A percentile compares a stretch with the other conserved stretches of the same genome.
Evolutionary conservation across 1,140 invertebrate genomes (phyloP).

Genomic region (Coenobita brevimanus): DNA sequence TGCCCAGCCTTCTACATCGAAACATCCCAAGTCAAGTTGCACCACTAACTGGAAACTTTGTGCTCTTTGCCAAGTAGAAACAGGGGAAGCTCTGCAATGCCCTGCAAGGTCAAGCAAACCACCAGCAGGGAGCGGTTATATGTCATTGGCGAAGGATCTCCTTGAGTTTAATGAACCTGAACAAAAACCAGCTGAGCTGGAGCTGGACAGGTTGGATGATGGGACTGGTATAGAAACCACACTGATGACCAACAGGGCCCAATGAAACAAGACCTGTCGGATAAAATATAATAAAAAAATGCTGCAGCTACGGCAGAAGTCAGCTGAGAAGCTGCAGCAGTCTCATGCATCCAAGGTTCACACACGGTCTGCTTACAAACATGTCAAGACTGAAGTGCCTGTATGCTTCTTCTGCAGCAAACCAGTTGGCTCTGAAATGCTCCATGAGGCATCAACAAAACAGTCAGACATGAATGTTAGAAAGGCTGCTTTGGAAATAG

Average conservation of each 20-base stretch:
- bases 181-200: not conserved
- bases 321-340: too few relatives aligned
- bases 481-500: conserved; percentile 1
- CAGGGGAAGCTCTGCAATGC: conserved; percentile 8
- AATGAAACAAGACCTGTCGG: not conserved
- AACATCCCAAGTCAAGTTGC: not conserved
- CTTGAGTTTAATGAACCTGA: conserved; percentile 14
- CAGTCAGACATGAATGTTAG: too few relatives aligned
- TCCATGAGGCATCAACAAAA: not conserved
- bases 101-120: not conserved
- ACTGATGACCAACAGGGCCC: not conserved
- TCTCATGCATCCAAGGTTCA: too few relatives aligned
- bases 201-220: not conserved
- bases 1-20: conserved; percentile 5
- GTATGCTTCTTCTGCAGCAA: too few relatives aligned
- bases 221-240: not conserved
- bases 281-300: not conserved
- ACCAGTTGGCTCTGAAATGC: not conserved
- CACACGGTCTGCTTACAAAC: too few relatives aligned
- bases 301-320: not conserved
- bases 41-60: conserved; percentile 16
- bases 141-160: conserved; percentile 1
- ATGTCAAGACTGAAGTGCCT: too few relatives aligned
- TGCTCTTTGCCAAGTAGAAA: conserved; percentile 2
- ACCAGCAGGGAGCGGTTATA: conserved; percentile 17